Evolutionary conservation across 2,888 invertebrate genomes (phyloP), one percentile per base, ranked within the genome.

Genomic region (Ephialtes manifestator): DNA sequence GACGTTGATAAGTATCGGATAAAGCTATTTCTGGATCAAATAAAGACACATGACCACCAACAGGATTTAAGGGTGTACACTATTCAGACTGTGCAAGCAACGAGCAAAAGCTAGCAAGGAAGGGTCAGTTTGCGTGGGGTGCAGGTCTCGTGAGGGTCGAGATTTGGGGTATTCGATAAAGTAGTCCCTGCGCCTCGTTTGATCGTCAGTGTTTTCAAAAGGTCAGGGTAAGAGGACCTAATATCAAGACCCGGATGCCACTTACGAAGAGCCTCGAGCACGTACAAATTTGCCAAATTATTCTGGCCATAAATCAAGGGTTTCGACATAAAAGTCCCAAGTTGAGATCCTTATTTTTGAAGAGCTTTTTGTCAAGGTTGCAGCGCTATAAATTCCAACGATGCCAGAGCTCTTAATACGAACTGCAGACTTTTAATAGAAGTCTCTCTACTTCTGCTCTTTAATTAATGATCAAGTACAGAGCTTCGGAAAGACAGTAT

Each of bases 231-330:
- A 65, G 55, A 58, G 71, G 76, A 71, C 58, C 63, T 65, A 70
- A 76, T 70, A 81, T 76, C 65, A 55, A 35, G 58, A 71, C 46
- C 60, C 24, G 60, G 76, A 76, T 75, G 43, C 48, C 75, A 20
- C 28, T 76, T 75, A 67, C 76, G 71, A 67, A 53, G 76, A 67
- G 75, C 20, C 65, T 53, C 71, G 43, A 80, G 71, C 70, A 83
- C 80, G 51, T 80, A 28, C 55, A 68, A 68, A 83, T 79, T 74
- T 35, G 46, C 24, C 67, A 24, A 46, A 24, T 72, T 20, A 39
- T 39, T 72, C 58, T 18, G 55, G 46, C 39, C 20, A 68, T 74
- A 68, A 60, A 48, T 75, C 51, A 51, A 76, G 70, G 39, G 43
- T 75, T 70, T 76, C 10, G 53, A 55, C 63, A 31, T 60, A 39